Evolutionary conservation across 2,888 invertebrate genomes (phyloP), one percentile per base, ranked within the genome.

Genomic region (Exocentrus adspersus): DNA sequence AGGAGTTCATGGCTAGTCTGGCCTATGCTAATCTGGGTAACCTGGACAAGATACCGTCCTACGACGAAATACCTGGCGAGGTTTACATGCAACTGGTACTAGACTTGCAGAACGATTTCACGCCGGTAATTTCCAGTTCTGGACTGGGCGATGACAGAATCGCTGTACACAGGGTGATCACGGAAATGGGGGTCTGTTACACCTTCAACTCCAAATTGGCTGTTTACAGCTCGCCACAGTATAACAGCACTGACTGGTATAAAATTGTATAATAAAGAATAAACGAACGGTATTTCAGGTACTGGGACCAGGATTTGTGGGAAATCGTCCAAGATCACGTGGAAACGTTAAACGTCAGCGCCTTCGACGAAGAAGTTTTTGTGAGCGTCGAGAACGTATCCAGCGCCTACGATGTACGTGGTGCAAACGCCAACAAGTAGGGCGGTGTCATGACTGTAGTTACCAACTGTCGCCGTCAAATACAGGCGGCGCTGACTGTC

Each of bases 331-430:
- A 77, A 1, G 74, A 80, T 37, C 84, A 84, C n/a, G 84, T 84
- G 56, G 78, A 81, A 1, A 87, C 82, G 0, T 82, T 88, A 43
- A 85, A 84, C 37, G 87, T 91, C 0, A 90, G 90, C 81, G 90
- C 91, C 0, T 76, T 91, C 4, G 90, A 91, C 74, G 91, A 91
- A 0, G 90, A 91, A 80, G 88, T 90, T n/a, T 90, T 90, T 77
- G 88, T 89, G 0, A 90, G 90, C 79, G 84, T 90, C 10, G 87
- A 89, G 60, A 90, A 90, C 72, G 83, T 91, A 73, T 88, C 90
- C 0, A 86, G 88, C 0, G 85, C 87, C 6, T 90, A 89, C 74
- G 84, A 86, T 75, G 90, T 90, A 75, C 62, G 52, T 37, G 7
- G n/a, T 2, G n/a, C 7, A 30, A 30, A 10, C 30, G 2, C n/a